Evolutionary conservation across 2,888 invertebrate genomes (phyloP).

Genomic region (Eilema caniola): DNA sequence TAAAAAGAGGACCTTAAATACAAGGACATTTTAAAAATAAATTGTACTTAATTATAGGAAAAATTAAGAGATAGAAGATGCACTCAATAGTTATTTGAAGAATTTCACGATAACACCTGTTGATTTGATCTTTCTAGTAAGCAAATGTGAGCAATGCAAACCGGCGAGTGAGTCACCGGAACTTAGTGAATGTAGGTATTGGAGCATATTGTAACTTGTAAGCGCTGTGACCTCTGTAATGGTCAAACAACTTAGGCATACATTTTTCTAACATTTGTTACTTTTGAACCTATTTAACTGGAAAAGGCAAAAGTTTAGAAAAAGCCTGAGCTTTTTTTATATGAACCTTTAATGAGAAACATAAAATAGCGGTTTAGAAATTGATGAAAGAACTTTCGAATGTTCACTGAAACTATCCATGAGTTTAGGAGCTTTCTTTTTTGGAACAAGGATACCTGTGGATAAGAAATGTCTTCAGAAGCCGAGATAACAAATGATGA

Average conservation of each 20-base stretch:
- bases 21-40: no score
- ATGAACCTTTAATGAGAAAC: neutral
- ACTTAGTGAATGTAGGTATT: conserved; percentile 57
- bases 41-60: no score
- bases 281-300: neutral
- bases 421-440: conserved; percentile 36
- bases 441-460: conserved; percentile 19
- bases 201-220: conserved; percentile 49
- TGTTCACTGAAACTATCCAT: neutral
- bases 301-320: neutral
- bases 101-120: conserved; percentile 40
- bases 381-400: neutral
- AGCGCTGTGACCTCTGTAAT: conserved; percentile 39
- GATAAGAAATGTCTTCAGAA: conserved; percentile 63
- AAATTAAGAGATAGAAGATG: neutral
- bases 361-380: neutral
- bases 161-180: conserved; percentile 69
- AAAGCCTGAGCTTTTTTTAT: neutral
- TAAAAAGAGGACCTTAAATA: no score
- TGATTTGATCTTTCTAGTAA: conserved; percentile 44
- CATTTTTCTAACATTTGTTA: conserved; percentile 35
- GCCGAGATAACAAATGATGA: conserved; percentile 73
- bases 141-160: conserved; percentile 49
- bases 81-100: neutral
- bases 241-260: conserved; percentile 38